phyloP scores from a whole-genome alignment of 2,113 vertebrate species.

The Platichthys flesus region DNA sequence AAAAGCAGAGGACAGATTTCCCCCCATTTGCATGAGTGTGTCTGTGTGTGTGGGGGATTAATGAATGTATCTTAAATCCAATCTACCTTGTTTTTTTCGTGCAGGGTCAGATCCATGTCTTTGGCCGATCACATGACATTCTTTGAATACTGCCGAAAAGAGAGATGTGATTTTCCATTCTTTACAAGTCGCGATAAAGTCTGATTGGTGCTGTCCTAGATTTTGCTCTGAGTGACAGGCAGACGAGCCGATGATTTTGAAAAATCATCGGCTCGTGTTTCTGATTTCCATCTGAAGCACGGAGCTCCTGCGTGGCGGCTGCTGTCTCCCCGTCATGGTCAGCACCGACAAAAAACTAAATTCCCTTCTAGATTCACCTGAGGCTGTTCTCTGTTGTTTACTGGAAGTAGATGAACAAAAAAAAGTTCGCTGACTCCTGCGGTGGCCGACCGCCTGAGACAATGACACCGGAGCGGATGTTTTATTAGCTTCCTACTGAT shows the following conservation, averaged over 20 bases:
- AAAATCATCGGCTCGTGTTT: too few species aligned
- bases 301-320: slow-evolving; percentile 16
- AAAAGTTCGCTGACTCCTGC: slow-evolving; percentile 37
- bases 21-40: too few species aligned
- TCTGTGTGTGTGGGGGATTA: too few species aligned
- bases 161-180: background rate
- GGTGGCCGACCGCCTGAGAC: slow-evolving; percentile 37
- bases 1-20: too few species aligned
- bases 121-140: background rate
- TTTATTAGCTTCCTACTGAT: slow-evolving; percentile 74
- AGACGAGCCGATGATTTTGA: too few species aligned
- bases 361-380: background rate
- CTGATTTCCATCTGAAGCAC: background rate
- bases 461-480: slow-evolving; percentile 47
- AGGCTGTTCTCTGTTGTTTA: slow-evolving; percentile 35
- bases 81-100: background rate
- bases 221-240: slow-evolving; percentile 40
- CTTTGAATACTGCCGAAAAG: background rate
- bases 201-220: slow-evolving; percentile 36
- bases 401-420: slow-evolving; percentile 37
- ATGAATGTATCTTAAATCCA: too few species aligned
- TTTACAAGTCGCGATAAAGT: background rate
- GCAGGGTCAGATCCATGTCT: background rate
- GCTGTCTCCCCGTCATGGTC: slow-evolving; percentile 47
- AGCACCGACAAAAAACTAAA: background rate